Base-by-base conservation (phyloP, 64 coral and sea anemone genomes). In the Pocillopora damicornis region DNA sequence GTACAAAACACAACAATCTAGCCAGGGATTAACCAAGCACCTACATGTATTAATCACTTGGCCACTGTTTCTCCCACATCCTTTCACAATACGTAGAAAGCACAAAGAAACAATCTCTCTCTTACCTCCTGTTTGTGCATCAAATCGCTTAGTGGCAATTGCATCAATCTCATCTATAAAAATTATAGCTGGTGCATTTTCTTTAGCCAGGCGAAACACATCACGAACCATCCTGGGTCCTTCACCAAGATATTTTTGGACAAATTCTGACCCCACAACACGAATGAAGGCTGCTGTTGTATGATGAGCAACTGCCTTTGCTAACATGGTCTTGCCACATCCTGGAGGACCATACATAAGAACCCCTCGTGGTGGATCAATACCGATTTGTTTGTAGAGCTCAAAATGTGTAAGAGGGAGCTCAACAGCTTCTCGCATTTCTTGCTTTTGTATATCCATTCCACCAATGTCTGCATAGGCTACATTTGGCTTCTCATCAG, bases 131-230 rank as follows among this genome's bases (percentile, higher is more conserved):
- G 97, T 99, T 73, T 99, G 97, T 73, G 97, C 97, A 82, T 99
- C 97, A 91, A 99, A 99, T 91, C 97, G 89, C 79, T 99, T 99
- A 4, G 96, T 98, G 67, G 96, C 96, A 71, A 98, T 98, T 10
- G 96, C 96, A 88, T 98, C 96, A 90, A 98, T 98, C 65, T 98
- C 96, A 85, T 98, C 96, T 86, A 98, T 98, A 63, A 98, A 98
- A 77, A 98, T 98, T 64, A 98, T 98, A 9, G 96, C 96, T 26
- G 96, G 96, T 11, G 96, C 96, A 92, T 95, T 98, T 86, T 98
- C 96, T 83, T 98, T 98, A 14, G 96, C 96, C 60, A 98, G 84
- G 63, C 96, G 79, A 61, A 98, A 98, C 15, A 95, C 96, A 92
- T 98, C 96, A 18, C 96, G 75, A 18, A 99, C 97, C 97, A 99